phyloP scores from a whole-genome alignment of 2,888 invertebrate genomes.

The Pristionchus exspectatus region DNA sequence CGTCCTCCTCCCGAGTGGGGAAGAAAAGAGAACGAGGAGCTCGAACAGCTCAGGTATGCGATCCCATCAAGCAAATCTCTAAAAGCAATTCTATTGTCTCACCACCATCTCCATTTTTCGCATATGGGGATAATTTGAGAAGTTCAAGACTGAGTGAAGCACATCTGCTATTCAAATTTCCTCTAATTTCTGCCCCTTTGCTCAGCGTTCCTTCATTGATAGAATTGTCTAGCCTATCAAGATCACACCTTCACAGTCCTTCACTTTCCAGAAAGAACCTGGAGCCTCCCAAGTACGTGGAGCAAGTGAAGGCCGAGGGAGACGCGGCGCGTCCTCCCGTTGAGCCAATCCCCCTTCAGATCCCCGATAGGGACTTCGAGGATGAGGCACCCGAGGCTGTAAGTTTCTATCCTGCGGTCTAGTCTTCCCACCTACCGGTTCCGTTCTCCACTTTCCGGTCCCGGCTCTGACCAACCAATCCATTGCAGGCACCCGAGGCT shows the following conservation, averaged over 20 bases:
- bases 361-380: conserved; percentile 71
- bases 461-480: neutral
- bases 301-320: conserved; percentile 77
- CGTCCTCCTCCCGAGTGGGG: conserved; percentile 79
- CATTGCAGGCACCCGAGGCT: conserved; percentile 5
- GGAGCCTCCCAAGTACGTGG: conserved; percentile 78
- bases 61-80: no score
- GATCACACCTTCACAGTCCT: neutral
- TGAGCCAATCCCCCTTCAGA: conserved; percentile 72
- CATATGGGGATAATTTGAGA: no score
- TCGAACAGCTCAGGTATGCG: conserved; percentile 74
- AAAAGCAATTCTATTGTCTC: neutral
- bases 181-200: neutral
- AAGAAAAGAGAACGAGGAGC: conserved; percentile 78
- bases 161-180: neutral
- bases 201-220: no score
- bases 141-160: no score
- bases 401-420: neutral
- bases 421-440: neutral
- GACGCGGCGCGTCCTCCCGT: conserved; percentile 76
- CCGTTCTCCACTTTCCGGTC: neutral
- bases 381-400: conserved; percentile 54
- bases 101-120: no score
- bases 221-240: no score
- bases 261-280: conserved; percentile 70